Base-by-base conservation (phyloP, 2,113 vertebrate genomes). In the Oxyruncus cristatus region DNA sequence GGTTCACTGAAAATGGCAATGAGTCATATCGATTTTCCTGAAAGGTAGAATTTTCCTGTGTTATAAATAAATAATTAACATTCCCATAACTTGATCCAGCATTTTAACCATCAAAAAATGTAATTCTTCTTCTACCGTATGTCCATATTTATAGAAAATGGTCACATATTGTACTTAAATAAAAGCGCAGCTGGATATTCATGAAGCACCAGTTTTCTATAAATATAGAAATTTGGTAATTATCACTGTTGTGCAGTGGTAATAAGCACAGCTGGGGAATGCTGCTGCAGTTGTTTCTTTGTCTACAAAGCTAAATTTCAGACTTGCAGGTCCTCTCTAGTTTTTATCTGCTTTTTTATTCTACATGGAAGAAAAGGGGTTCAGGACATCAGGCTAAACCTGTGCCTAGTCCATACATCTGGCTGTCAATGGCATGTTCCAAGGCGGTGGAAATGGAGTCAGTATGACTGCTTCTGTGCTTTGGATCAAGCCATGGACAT, bases 141-240 rank as follows among this genome's bases (percentile, higher is more conserved):
- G 55, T 47, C 14, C 12, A 17, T 86, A 74, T 90, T 86, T 86
- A 52, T 56, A 61, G 65, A 80, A 96, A 92, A 78, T 2, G 6
- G 27, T 37, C 66, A 27, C 35, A 72, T 90, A 67, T 52, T 84
- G 30, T 88, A 44, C 41, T 62, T 42, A 62, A n/a, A 88, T 70
- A 93, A 93, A 94, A 71, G 50, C 11, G 0, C 88, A 90, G 75
- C 72, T 96, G 88, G 78, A 80, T 88, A 63, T 90, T 95, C 92
- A 88, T 75, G 68, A 94, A 52, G 33, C 47, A 77, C 10, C 11
- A 84, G 72, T 88, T 97, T 95, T 96, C 52, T 91, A 93, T 88
- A 96, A 96, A 97, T 94, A 88, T 11, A 96, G 74, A 95, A 92
- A 92, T 92, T 80, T 4, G 4, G 39, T 92, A 96, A 93, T 96